Conservation (phyloP, 2,888 invertebrate genomes). For the Deilephila elpenor region DNA sequence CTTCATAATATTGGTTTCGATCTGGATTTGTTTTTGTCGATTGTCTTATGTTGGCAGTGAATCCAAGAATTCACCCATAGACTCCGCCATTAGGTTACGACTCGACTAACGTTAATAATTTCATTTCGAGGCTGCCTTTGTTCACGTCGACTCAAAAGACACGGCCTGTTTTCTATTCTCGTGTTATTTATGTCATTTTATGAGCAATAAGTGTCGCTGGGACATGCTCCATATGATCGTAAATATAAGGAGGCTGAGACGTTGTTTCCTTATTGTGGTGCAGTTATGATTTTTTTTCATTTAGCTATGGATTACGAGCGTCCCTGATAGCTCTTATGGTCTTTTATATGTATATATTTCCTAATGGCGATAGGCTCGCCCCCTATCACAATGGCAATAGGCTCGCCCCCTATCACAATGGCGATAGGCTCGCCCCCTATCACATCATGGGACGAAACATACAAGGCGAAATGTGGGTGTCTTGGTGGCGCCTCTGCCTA, state of each 20-base stretch:
- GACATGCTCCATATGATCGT: conserved; percentile 21
- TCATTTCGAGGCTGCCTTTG: conserved; percentile 1
- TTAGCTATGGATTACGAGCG: not conserved
- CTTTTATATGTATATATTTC: not conserved
- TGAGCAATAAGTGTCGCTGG: conserved; percentile 22
- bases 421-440: too few species aligned
- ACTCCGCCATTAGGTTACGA: too few species aligned
- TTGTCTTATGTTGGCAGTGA: too few species aligned
- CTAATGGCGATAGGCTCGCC: too few species aligned
- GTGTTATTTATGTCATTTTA: conserved; percentile 13
- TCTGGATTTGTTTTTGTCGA: too few species aligned
- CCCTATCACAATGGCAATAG: too few species aligned
- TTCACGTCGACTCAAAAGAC: not conserved
- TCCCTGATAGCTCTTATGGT: not conserved
- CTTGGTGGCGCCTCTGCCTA: too few species aligned
- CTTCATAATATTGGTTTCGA: too few species aligned
- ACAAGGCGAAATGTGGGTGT: too few species aligned
- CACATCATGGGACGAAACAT: too few species aligned
- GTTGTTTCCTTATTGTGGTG: not conserved
- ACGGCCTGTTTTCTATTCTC: conserved; percentile 1
- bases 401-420: too few species aligned
- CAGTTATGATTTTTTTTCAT: not conserved
- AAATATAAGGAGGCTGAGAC: not conserved
- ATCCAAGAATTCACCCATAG: too few species aligned
- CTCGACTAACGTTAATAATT: not conserved